Evolutionary conservation across 2,113 vertebrate genomes (phyloP).

Genomic region (Phaethornis superciliosus): DNA sequence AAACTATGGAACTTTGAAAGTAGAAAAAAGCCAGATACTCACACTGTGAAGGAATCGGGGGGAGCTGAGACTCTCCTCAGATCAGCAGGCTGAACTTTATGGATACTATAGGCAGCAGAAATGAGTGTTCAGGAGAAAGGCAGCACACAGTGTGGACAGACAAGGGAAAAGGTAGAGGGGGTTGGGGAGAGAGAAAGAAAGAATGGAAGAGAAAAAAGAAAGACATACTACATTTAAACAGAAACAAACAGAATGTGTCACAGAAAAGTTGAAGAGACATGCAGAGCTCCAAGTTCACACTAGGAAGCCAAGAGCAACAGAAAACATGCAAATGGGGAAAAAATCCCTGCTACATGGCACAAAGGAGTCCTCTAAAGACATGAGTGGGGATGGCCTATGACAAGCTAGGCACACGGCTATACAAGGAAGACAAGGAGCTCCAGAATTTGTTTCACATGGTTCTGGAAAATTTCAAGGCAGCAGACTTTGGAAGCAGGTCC

Average conservation of each 20-base stretch:
- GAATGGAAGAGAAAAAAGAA: conserved; percentile 62
- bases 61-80: conserved; percentile 98
- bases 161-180: conserved; percentile 59
- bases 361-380: neutral
- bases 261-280: conserved; percentile 59
- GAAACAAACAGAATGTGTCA: conserved; percentile 74
- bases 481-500: neutral
- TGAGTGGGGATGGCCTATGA: neutral
- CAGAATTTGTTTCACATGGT: neutral
- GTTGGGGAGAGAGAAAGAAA: neutral
- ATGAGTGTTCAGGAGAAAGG: conserved; percentile 77
- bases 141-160: conserved; percentile 72
- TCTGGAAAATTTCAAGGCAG: neutral
- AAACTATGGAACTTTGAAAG: neutral
- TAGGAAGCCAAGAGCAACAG: conserved; percentile 52
- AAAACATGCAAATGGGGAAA: conserved; percentile 63
- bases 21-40: conserved; percentile 82
- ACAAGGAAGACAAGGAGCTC: neutral
- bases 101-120: conserved; percentile 87
- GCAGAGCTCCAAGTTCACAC: conserved; percentile 50
- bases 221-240: conserved; percentile 80
- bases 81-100: conserved; percentile 97
- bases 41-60: conserved; percentile 98
- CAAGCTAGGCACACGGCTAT: neutral
- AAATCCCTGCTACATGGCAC: neutral